Percentiles rank a stretch among this genome's conserved stretches.
Conservation (phyloP, 2,888 invertebrate genomes). For the Monoplex corrugatus region DNA sequence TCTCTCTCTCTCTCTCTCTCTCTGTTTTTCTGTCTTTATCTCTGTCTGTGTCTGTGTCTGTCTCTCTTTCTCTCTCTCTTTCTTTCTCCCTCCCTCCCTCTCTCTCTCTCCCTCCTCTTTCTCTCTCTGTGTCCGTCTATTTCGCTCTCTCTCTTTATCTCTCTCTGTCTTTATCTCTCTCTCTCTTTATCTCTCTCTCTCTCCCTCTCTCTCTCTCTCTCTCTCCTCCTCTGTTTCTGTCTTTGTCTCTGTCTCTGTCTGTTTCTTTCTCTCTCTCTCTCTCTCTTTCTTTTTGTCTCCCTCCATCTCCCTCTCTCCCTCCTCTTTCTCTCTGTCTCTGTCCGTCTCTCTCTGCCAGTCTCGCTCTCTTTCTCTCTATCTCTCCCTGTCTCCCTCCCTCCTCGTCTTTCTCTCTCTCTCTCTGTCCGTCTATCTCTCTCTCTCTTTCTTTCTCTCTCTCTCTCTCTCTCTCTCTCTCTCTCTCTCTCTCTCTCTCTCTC, state of each 20-base stretch:
- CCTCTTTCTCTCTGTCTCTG: not conserved
- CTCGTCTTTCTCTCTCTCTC: too few relatives aligned
- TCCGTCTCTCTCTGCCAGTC: not conserved
- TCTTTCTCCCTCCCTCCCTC: too few relatives aligned
- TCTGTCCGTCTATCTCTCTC: too few relatives aligned
- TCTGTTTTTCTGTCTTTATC: too few relatives aligned
- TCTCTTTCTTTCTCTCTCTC: not conserved
- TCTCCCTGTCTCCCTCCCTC: too few relatives aligned
- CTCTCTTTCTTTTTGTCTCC: too few relatives aligned
- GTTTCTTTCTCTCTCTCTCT: not conserved
- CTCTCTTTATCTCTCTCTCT: not conserved
- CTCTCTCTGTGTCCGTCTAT: slow-evolving; percentile 24
- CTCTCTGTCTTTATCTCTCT: too few relatives aligned
- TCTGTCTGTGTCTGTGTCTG: too few relatives aligned
- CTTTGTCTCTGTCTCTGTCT: slow-evolving; percentile 2
- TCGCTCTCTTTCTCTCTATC: not conserved
- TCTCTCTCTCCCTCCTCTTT: slow-evolving; percentile 13
- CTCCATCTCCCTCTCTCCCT: too few relatives aligned
- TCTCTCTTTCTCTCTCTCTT: too few relatives aligned
- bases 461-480: not conserved
- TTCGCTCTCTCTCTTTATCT: not conserved
- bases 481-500: too few relatives aligned
- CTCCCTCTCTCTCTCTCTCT: slow-evolving; percentile 28
- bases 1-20: too few relatives aligned
- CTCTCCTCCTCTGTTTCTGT: slow-evolving; percentile 20